Conservation (phyloP, 2,797 vertebrate genomes). For the Siniperca scherzeri region DNA sequence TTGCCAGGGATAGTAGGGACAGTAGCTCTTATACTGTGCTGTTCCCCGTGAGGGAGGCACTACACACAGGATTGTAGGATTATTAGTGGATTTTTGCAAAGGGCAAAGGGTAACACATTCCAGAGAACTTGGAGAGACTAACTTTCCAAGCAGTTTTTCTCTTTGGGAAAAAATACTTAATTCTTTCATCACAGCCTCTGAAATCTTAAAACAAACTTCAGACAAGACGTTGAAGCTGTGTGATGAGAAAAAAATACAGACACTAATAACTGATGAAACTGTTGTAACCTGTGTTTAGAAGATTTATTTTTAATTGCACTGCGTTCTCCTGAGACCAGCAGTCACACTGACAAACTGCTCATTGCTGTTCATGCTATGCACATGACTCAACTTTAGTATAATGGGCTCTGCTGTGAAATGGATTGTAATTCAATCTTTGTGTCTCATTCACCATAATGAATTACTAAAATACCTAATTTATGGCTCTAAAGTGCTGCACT, state of each 20-base stretch:
- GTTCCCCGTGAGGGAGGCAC: neutral
- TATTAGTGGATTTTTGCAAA: constrained; percentile 44
- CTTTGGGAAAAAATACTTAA: neutral
- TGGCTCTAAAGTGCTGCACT: constrained; percentile 32
- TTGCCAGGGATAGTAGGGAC: neutral
- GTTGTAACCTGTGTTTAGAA: constrained; percentile 31
- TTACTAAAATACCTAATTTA: constrained; percentile 61
- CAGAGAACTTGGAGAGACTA: neutral
- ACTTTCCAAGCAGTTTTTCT: constrained; percentile 24
- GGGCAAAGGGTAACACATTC: constrained; percentile 33
- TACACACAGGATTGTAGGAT: constrained; percentile 14
- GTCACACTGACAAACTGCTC: constrained; percentile 47
- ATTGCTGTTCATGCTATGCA: constrained; percentile 63
- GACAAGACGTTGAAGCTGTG: constrained; percentile 3
- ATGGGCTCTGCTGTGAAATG: constrained; percentile 67
- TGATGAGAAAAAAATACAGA: constrained; percentile 25
- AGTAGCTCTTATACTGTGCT: neutral
- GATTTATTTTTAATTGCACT: constrained; percentile 43
- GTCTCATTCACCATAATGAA: constrained; percentile 55
- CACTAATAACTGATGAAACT: constrained; percentile 27
- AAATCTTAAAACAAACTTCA: constrained; percentile 9
- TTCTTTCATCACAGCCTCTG: constrained; percentile 6
- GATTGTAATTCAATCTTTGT: constrained; percentile 68
- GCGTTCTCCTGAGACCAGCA: constrained; percentile 38
- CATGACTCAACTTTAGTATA: constrained; percentile 76